Evolutionary conservation across 2,888 invertebrate genomes (phyloP).

Genomic region (Drosophila kanekoi): DNA sequence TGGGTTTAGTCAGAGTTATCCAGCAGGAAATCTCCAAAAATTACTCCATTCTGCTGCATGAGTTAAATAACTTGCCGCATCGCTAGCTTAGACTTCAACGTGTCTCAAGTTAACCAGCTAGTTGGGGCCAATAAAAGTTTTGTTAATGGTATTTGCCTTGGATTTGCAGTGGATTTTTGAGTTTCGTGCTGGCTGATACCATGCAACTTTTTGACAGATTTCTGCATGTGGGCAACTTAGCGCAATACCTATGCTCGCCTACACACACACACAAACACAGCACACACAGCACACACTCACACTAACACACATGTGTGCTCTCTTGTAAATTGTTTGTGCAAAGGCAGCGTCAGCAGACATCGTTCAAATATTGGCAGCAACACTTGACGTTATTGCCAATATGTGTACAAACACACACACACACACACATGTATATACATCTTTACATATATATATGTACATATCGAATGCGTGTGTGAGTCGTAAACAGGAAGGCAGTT

Average conservation of each 20-base stretch:
- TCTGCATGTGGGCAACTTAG: constrained; percentile 31
- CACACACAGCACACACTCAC: background rate
- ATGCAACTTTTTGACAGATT: constrained; percentile 69
- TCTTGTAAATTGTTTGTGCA: constrained; percentile 34
- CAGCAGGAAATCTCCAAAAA: background rate
- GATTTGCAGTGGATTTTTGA: constrained; percentile 26
- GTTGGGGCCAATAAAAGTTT: constrained; percentile 25
- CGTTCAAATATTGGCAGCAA: constrained; percentile 74
- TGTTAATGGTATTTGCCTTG: constrained; percentile 27
- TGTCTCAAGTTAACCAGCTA: background rate
- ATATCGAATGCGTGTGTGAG: constrained; percentile 11
- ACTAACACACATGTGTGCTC: background rate
- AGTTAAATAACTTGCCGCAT: background rate
- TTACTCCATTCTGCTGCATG: too few species aligned
- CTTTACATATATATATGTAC: background rate
- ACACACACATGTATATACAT: constrained; percentile 9
- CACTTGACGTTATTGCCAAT: constrained; percentile 80
- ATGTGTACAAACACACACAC: constrained; percentile 50
- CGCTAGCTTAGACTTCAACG: background rate
- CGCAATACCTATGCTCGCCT: constrained; percentile 34
- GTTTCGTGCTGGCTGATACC: constrained; percentile 33
- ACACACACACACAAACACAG: background rate
- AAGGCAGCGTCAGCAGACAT: constrained; percentile 61
- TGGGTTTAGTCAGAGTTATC: background rate
- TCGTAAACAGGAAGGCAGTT: constrained; percentile 79